These are phyloP conservation scores for Ornithoptera alexandrae DNA, from an alignment of 2,888 invertebrate species.

Conservation along the genomic window DNA sequence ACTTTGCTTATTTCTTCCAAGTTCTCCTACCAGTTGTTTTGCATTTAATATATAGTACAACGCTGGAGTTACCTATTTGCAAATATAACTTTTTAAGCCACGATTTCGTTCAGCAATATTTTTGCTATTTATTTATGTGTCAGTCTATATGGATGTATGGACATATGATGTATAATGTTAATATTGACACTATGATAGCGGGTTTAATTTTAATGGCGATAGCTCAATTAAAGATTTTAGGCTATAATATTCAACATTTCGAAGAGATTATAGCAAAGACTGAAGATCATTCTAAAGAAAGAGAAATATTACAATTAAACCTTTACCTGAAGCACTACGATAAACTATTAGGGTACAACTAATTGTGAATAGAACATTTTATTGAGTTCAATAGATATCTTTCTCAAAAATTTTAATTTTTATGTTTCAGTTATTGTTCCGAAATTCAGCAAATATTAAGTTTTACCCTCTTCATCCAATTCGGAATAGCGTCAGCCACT, in stretches of 20 bases:
- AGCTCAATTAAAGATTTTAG: constrained; percentile 45
- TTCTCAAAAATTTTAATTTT: background rate
- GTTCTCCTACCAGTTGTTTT: constrained; percentile 47
- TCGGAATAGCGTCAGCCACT: constrained; percentile 52
- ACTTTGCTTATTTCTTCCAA: constrained; percentile 45
- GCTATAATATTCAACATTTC: constrained; percentile 47
- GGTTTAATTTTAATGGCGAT: constrained; percentile 11
- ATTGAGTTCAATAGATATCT: background rate
- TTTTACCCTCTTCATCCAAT: constrained; percentile 55
- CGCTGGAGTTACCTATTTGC: constrained; percentile 56
- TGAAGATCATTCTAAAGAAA: constrained; percentile 21
- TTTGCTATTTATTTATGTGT: constrained; percentile 47
- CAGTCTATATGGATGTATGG: constrained; percentile 54
- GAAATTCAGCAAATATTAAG: constrained; percentile 48
- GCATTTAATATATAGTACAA: constrained; percentile 43
- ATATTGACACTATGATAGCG: constrained; percentile 50
- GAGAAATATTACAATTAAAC: constrained; percentile 35
- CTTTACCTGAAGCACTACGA: constrained; percentile 52
- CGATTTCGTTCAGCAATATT: constrained; percentile 46
- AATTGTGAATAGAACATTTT: background rate
- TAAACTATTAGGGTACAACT: constrained; percentile 48
- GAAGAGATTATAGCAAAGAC: constrained; percentile 33
- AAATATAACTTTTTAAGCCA: constrained; percentile 62
- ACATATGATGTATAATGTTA: constrained; percentile 57
- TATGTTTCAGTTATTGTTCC: constrained; percentile 47